Evolutionary conservation across 2,113 vertebrate genomes (phyloP).

Genomic region (Candoia aspera): DNA sequence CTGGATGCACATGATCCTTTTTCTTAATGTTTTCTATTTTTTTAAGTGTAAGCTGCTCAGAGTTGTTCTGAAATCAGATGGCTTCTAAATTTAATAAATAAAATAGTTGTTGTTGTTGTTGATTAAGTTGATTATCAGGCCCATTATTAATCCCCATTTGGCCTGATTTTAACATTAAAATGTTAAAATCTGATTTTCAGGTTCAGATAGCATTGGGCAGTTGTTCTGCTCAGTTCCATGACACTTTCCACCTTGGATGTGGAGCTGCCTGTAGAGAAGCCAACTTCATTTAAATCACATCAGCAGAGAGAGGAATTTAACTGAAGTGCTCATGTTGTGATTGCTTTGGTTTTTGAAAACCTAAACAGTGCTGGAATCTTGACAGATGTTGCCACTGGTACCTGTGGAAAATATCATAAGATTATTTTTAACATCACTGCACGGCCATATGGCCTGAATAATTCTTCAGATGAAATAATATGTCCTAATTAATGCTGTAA

Average conservation of each 20-base stretch:
- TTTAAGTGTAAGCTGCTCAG: not conserved
- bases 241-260: not conserved
- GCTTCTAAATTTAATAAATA: not conserved
- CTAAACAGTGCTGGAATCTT: not conserved
- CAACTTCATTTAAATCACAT: not conserved
- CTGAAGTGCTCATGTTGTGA: not conserved
- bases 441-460: not conserved
- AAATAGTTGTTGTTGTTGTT: not conserved
- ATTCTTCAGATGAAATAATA: not conserved
- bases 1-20: not conserved
- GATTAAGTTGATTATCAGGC: not conserved
- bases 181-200: not conserved
- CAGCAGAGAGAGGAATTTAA: not conserved
- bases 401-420: not conserved
- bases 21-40: not conserved
- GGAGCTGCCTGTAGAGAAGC: not conserved
- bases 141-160: not conserved
- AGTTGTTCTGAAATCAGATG: not conserved
- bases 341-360: not conserved
- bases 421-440: not conserved
- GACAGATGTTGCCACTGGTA: not conserved
- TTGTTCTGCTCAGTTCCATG: not conserved
- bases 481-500: not conserved
- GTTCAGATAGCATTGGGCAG: not conserved
- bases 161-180: not conserved